Conservation (phyloP, 2,888 invertebrate species). For the Drosophila histrio region DNA sequence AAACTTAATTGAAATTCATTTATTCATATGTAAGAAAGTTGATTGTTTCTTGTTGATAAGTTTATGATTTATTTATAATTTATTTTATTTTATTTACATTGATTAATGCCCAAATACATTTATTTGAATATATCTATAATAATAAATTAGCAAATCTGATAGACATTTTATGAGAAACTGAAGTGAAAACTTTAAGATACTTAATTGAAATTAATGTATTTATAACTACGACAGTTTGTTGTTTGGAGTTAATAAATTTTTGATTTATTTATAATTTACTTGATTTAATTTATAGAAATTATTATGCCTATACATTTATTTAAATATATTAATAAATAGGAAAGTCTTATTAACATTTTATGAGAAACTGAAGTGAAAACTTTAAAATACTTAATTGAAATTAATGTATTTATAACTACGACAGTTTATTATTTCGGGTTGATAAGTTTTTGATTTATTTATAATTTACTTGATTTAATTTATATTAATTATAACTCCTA, state of each 20-base stretch:
- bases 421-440: background rate
- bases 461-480: conserved; percentile 2
- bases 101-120: background rate
- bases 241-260: background rate
- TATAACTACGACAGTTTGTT: too few relatives aligned
- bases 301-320: background rate
- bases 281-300: background rate
- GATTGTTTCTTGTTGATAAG: background rate
- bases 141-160: too few relatives aligned
- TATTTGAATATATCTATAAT: too few relatives aligned
- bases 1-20: background rate
- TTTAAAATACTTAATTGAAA: background rate
- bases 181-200: too few relatives aligned
- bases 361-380: background rate
- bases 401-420: background rate
- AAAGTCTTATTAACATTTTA: conserved; percentile 1
- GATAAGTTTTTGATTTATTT: background rate
- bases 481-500: too few relatives aligned
- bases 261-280: background rate
- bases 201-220: too few relatives aligned
- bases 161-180: background rate
- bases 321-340: background rate
- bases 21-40: background rate
- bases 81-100: conserved; percentile 1
- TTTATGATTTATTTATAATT: background rate